Evolutionary conservation across 2,888 invertebrate genomes (phyloP).

Genomic region (Mesochorus sp.): DNA sequence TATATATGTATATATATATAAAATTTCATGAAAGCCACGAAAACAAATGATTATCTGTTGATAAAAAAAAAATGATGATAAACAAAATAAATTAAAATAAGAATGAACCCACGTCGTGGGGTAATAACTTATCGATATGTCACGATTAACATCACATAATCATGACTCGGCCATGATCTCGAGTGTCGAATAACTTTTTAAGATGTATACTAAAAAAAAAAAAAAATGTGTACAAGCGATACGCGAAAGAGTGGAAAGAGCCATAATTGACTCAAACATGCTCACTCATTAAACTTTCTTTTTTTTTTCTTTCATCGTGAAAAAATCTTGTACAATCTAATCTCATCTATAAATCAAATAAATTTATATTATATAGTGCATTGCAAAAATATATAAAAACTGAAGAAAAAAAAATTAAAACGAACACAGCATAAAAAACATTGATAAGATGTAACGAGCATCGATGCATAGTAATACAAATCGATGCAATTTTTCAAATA

Average conservation of each 20-base stretch:
- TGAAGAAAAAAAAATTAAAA: slow-evolving; percentile 16
- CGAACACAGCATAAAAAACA: slow-evolving; percentile 50
- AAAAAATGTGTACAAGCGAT: not conserved
- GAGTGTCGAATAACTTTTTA: not conserved
- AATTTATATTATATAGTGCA: slow-evolving; percentile 45
- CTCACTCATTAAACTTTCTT: too few species aligned
- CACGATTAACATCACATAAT: too few species aligned
- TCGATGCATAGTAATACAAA: slow-evolving; percentile 40
- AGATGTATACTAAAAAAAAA: slow-evolving; percentile 16
- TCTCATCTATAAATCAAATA: slow-evolving; percentile 65
- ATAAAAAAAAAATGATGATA: too few species aligned
- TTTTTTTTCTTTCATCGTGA: slow-evolving; percentile 24
- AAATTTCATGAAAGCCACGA: too few species aligned
- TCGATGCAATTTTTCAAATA: slow-evolving; percentile 7
- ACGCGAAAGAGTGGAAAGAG: not conserved
- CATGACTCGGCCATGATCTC: too few species aligned
- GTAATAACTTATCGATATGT: too few species aligned
- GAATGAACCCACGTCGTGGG: too few species aligned
- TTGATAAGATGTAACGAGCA: slow-evolving; percentile 54
- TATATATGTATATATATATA: too few species aligned
- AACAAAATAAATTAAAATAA: too few species aligned
- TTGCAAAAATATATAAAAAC: slow-evolving; percentile 31
- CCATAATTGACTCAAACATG: slow-evolving; percentile 42
- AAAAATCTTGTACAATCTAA: slow-evolving; percentile 45
- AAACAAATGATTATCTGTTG: too few species aligned